Percentiles rank a stretch among this genome's conserved stretches.
phyloP scores from a whole-genome alignment of 2,113 vertebrate genomes.

The Pipa parva region DNA sequence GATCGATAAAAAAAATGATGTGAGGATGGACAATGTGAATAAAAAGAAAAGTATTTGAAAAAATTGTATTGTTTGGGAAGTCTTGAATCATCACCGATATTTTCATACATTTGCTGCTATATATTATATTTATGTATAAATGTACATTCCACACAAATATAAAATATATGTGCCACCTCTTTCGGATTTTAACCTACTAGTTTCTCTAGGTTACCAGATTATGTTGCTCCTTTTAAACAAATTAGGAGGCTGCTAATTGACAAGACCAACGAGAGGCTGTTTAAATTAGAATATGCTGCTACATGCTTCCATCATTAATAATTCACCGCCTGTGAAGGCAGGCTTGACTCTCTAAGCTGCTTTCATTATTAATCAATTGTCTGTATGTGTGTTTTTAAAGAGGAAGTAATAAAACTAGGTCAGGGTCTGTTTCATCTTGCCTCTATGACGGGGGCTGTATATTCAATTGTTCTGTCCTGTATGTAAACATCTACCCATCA shows the following conservation, averaged over 20 bases:
- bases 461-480: no score
- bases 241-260: not conserved
- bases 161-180: not conserved
- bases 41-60: no score
- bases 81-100: no score
- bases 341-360: not conserved
- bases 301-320: constrained; percentile 4
- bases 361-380: constrained; percentile 14
- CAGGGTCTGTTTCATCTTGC: not conserved
- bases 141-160: no score
- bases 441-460: no score
- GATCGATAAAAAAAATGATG: no score
- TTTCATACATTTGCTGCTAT: no score
- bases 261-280: constrained; percentile 16
- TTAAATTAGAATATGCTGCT: constrained; percentile 11
- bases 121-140: no score
- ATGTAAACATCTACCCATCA: no score
- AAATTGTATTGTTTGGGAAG: no score
- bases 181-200: no score
- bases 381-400: not conserved
- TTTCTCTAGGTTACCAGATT: not conserved
- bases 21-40: no score
- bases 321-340: not conserved
- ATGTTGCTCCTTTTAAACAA: not conserved
- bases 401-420: not conserved